Evolutionary conservation across 2,797 vertebrate species (phyloP), one percentile per base, ranked within the genome.

Genomic region (Lepus townsendii): DNA sequence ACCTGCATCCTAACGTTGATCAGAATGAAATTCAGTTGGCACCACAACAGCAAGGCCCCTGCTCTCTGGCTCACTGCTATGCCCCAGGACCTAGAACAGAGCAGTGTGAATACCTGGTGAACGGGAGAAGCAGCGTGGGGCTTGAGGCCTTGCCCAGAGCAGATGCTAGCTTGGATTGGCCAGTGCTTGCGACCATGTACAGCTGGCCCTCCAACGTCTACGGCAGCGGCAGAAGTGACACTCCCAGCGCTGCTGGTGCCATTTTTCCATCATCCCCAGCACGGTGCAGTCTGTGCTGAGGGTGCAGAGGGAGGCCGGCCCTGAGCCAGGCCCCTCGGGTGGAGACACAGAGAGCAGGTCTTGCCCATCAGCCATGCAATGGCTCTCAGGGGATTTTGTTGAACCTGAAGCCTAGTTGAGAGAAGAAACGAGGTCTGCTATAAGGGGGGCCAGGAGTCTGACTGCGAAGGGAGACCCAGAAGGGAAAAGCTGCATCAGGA

Each of bases 21-120:
- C 63, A 66, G 22, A 54, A 71, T 30, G 80, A 95, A 93, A 93
- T 83, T 75, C 54, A 73, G 8, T 66, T 63, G 73, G 52, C 52
- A 32, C 20, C 16, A 2, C 27, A 65, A 86, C 8, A 17, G 17
- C 19, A 62, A 95, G 35, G 62, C 76, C n/a, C 62, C 65, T 13
- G 47, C 66, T 83, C 16, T 54, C 76, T 65, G 85, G 35, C 9
- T 88, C 63, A 65, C 32, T 76, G 60, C 50, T 42, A 63, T 0
- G 38, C 52, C 71, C 26, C 30, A 91, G 47, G 65, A 85, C 75
- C 79, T 54, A 71, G 11, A 71, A 75, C 69, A 88, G 73, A 91
- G 47, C 63, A 69, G 63, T 68, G 62, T 52, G 84, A 93, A 78
- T n/a, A 72, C n/a, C 35, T 78, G 32, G 24, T 24, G n/a, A 87